Conservation (phyloP, 1,140 invertebrate species). For the Philotrypesis tridentata region DNA sequence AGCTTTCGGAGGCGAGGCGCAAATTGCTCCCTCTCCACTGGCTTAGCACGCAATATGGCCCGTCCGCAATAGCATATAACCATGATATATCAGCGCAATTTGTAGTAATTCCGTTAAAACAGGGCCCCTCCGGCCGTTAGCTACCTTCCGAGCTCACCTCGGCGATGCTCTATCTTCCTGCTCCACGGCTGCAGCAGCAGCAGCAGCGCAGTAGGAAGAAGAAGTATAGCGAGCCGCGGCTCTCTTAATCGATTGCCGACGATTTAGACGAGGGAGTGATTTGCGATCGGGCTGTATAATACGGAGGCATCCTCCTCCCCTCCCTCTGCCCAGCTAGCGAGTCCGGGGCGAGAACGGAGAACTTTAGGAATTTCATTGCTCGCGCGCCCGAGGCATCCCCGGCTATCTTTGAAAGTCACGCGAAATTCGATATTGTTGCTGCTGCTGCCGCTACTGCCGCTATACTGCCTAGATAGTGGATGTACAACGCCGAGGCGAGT, state of each 20-base stretch:
- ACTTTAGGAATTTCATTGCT: conserved; percentile 43
- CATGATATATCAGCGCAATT: conserved; percentile 63
- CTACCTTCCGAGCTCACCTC: conserved; percentile 25
- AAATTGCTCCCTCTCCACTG: conserved; percentile 25
- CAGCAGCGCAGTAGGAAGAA: no score
- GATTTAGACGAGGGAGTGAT: conserved; percentile 37
- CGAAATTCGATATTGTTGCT: conserved; percentile 30
- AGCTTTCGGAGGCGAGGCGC: not conserved
- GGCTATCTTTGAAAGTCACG: conserved; percentile 34
- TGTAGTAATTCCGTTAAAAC: conserved; percentile 64
- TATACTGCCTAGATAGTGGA: no score
- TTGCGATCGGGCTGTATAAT: conserved; percentile 26
- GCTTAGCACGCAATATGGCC: conserved; percentile 59
- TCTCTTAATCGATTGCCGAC: conserved; percentile 35
- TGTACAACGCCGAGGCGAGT: no score
- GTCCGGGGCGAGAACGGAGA: not conserved
- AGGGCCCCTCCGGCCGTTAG: conserved; percentile 37
- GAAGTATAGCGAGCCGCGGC: not conserved
- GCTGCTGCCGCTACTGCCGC: no score
- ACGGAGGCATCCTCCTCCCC: not conserved
- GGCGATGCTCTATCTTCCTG: conserved; percentile 24
- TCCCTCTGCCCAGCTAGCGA: no score
- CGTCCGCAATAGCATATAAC: conserved; percentile 60
- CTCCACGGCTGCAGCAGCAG: conserved; percentile 10
- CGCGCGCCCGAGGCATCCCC: not conserved